Evolutionary conservation across 2,888 invertebrate species (phyloP).

Genomic region (Drosophila melanosoma): DNA sequence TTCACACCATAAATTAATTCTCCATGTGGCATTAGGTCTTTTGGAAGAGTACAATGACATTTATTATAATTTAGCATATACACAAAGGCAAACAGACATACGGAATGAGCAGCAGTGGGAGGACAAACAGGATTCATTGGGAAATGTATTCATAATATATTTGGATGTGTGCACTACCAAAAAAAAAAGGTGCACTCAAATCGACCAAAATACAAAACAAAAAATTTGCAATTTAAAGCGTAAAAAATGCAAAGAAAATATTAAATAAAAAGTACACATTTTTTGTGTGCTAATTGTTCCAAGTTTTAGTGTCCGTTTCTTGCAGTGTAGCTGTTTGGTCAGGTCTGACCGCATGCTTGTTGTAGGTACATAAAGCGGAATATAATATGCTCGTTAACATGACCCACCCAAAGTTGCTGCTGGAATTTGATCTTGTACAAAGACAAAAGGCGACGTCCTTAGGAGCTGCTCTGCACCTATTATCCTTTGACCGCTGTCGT

Average conservation of each 20-base stretch:
- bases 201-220: background rate
- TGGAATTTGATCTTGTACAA: slow-evolving; percentile 78
- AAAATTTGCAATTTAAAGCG: background rate
- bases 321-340: slow-evolving; percentile 41
- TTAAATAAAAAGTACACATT: background rate
- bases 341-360: slow-evolving; percentile 21
- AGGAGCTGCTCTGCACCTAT: slow-evolving; percentile 65
- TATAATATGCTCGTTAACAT: slow-evolving; percentile 72
- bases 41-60: slow-evolving; percentile 70
- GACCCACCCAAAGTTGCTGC: slow-evolving; percentile 13
- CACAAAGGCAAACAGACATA: slow-evolving; percentile 33
- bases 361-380: slow-evolving; percentile 56
- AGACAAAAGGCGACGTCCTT: slow-evolving; percentile 55
- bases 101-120: slow-evolving; percentile 8
- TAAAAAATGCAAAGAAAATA: background rate
- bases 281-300: background rate
- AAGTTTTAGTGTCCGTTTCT: slow-evolving; percentile 17
- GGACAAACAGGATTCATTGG: slow-evolving; percentile 13
- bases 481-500: slow-evolving; percentile 80
- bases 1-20: slow-evolving; percentile 75
- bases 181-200: background rate
- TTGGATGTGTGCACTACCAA: slow-evolving; percentile 25
- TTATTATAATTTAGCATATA: slow-evolving; percentile 77
- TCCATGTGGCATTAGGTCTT: slow-evolving; percentile 64
- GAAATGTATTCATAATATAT: slow-evolving; percentile 52